Percentiles rank a stretch among this genome's conserved stretches.
Conservation (phyloP, 2,113 vertebrate genomes). For the Dromiciops gliroides region DNA sequence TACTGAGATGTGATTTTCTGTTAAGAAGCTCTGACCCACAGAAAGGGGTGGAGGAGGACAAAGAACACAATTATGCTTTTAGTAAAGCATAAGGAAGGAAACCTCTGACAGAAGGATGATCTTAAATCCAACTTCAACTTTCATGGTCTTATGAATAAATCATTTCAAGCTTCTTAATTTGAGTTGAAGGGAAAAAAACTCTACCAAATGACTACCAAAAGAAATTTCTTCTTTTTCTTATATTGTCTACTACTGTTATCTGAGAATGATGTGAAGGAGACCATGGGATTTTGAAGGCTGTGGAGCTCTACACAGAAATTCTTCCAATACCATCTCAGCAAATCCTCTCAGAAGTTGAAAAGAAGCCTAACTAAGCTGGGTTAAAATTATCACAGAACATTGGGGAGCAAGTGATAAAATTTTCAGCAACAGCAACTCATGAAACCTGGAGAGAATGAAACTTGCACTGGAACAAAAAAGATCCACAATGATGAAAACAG, state of each 20-base stretch:
- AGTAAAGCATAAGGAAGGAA: conserved; percentile 43
- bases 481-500: background rate
- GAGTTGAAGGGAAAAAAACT: conserved; percentile 45
- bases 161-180: conserved; percentile 32
- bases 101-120: conserved; percentile 7
- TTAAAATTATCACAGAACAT: background rate
- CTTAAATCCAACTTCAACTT: conserved; percentile 14
- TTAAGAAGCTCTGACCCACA: conserved; percentile 1
- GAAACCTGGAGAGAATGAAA: background rate
- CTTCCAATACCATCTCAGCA: background rate
- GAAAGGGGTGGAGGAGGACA: background rate
- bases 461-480: background rate
- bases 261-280: background rate
- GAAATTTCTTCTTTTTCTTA: conserved; percentile 3
- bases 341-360: background rate
- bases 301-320: background rate
- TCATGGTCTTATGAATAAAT: conserved; percentile 22
- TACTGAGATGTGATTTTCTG: background rate
- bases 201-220: background rate
- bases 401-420: background rate
- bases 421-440: background rate
- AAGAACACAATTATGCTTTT: conserved; percentile 36
- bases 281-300: background rate
- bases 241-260: background rate
- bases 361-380: background rate